Conservation (phyloP, 2,797 vertebrate genomes). For the Clarias pachynema region DNA sequence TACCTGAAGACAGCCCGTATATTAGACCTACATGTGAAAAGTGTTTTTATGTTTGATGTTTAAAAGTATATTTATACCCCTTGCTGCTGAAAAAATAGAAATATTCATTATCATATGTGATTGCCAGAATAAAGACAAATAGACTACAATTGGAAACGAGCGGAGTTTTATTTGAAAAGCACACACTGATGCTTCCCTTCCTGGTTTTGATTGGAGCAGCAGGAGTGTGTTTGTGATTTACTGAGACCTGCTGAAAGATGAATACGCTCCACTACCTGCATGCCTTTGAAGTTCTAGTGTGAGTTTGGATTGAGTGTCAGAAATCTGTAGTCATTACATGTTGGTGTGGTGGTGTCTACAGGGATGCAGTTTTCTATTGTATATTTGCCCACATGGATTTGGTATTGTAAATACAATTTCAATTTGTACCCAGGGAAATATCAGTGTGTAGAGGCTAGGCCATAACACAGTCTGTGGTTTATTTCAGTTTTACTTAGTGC, state of each 20-base stretch:
- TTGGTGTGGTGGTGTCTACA: conserved; percentile 46
- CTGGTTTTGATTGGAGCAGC: conserved; percentile 37
- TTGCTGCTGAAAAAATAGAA: conserved; percentile 1
- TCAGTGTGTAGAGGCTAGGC: conserved; percentile 30
- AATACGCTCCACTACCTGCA: conserved; percentile 42
- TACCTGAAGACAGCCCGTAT: neutral
- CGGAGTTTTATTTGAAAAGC: conserved; percentile 15
- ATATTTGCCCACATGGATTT: conserved; percentile 43
- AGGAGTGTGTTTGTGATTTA: conserved; percentile 44
- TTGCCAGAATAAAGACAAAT: conserved; percentile 9
- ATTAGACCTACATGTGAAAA: neutral
- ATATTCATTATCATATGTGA: conserved; percentile 10
- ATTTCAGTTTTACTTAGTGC: conserved; percentile 37
- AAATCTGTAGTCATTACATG: conserved; percentile 56
- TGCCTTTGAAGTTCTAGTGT: conserved; percentile 48
- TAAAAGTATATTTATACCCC: conserved; percentile 4
- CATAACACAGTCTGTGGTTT: conserved; percentile 36
- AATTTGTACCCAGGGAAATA: conserved; percentile 48
- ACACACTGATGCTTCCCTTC: neutral
- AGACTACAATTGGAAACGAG: conserved; percentile 8
- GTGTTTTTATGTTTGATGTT: neutral
- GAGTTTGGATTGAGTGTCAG: conserved; percentile 53
- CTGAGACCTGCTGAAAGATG: conserved; percentile 43
- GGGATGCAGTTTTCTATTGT: conserved; percentile 40
- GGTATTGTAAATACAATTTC: conserved; percentile 42